A percentile compares a stretch with the other conserved stretches of the same genome.
Evolutionary conservation across 2,113 vertebrate species (phyloP).

Genomic region (Amblyornis subalaris): DNA sequence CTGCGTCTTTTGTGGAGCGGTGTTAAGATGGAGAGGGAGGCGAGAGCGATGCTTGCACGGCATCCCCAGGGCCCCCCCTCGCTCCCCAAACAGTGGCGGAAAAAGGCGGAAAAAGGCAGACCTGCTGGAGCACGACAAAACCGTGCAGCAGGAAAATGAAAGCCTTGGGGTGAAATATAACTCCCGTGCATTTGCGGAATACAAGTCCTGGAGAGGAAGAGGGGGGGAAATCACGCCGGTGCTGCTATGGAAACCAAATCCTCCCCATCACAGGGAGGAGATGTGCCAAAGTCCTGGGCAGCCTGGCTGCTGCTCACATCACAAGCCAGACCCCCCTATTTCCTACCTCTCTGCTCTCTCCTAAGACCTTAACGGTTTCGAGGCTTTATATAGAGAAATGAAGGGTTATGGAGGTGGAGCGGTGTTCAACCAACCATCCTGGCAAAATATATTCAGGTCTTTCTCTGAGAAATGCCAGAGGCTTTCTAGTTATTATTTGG

Average conservation of each 20-base stretch:
- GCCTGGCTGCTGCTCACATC: neutral
- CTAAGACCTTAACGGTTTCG: neutral
- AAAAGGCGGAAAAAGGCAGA: neutral
- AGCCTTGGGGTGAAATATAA: neutral
- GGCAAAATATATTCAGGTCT: neutral
- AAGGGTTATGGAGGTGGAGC: neutral
- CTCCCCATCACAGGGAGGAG: neutral
- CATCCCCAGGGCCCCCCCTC: neutral
- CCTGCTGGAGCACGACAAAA: neutral
- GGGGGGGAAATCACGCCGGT: rapidly evolving
- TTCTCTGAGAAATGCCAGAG: neutral
- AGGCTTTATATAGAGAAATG: neutral
- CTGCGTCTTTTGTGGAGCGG: neutral
- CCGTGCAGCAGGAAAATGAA: neutral
- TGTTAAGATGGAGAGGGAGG: neutral
- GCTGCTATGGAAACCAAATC: constrained; percentile 54
- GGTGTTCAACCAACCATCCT: neutral
- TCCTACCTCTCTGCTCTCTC: neutral
- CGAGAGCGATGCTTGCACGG: neutral
- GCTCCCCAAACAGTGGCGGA: rapidly evolving
- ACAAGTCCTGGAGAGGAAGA: neutral
- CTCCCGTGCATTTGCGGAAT: neutral
- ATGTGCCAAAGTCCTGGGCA: constrained; percentile 1
- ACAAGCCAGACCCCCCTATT: neutral
- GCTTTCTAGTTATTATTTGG: neutral